These are phyloP conservation scores for Adelges cooleyi DNA, from an alignment of 1,140 invertebrate genomes.

Conservation along the genomic window DNA sequence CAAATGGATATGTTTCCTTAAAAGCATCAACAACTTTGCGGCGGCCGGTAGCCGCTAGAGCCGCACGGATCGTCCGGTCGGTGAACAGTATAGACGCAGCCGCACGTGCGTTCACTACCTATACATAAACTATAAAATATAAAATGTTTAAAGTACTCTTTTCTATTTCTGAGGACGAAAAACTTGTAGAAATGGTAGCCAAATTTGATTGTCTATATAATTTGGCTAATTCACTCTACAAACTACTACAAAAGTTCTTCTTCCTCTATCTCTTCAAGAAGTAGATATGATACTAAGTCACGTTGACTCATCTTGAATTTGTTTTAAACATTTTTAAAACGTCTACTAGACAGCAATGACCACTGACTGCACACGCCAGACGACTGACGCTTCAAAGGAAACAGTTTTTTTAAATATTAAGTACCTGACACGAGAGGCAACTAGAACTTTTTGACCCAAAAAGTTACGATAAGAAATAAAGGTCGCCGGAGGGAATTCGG, in stretches of 20 bases:
- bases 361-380: background rate
- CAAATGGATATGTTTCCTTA: background rate
- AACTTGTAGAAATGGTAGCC: background rate
- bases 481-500: too few species aligned
- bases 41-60: background rate
- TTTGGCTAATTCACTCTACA: background rate
- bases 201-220: background rate
- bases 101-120: background rate
- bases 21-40: background rate
- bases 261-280: background rate
- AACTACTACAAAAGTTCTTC: background rate
- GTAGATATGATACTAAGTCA: constrained; percentile 10
- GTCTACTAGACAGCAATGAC: background rate
- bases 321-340: background rate
- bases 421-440: too few species aligned
- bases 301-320: background rate
- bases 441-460: too few species aligned
- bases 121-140: background rate
- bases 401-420: too few species aligned
- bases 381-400: background rate
- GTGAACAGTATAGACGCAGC: background rate
- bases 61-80: background rate
- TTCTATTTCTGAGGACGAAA: background rate
- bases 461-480: too few species aligned
- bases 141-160: background rate